Percentiles rank a stretch among this genome's conserved stretches.
Evolutionary conservation across 2,888 invertebrate genomes (phyloP).

Genomic region (Ypsolopha sequella): DNA sequence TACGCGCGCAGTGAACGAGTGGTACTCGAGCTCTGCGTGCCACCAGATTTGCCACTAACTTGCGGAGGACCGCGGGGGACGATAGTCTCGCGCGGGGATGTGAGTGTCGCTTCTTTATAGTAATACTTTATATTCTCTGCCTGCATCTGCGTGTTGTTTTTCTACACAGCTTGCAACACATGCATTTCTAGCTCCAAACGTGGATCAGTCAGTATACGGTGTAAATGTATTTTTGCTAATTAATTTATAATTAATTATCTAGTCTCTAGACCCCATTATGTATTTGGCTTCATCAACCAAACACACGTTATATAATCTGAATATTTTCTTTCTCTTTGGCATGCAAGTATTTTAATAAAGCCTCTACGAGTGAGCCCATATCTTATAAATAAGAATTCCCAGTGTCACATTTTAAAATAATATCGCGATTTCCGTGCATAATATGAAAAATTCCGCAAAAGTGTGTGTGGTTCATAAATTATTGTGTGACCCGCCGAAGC

Average conservation of each 20-base stretch:
- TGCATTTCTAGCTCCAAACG: too few species aligned
- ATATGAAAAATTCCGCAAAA: conserved; percentile 48
- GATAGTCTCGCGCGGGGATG: too few species aligned
- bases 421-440: conserved; percentile 26
- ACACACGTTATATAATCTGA: not conserved
- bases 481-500: conserved; percentile 35
- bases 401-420: conserved; percentile 33
- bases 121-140: too few species aligned
- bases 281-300: not conserved
- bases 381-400: not conserved
- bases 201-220: too few species aligned
- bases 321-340: not conserved
- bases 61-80: too few species aligned
- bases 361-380: not conserved
- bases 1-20: too few species aligned
- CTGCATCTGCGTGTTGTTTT: too few species aligned
- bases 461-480: conserved; percentile 44
- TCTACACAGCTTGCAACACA: too few species aligned
- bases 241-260: not conserved
- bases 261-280: not conserved
- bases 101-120: too few species aligned
- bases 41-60: too few species aligned
- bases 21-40: too few species aligned
- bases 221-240: too few species aligned
- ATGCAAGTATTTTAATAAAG: not conserved